Conservation (phyloP, 2,888 invertebrate genomes). For the Crocallis elinguaria region DNA sequence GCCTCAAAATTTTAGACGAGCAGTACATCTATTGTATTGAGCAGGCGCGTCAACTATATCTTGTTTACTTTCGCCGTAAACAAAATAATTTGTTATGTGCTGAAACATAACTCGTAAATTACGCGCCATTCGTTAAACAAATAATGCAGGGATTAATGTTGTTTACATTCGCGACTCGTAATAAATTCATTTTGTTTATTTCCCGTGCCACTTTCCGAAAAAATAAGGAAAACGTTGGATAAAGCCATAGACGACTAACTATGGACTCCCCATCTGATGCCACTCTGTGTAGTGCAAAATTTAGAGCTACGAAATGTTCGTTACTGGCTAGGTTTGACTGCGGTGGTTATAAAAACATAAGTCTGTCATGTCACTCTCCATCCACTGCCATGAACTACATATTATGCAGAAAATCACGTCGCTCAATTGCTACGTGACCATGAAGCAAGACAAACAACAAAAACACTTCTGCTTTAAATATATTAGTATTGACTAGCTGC, state of each 20-base stretch:
- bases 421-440: no score
- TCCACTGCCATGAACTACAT: no score
- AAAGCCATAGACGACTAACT: background rate
- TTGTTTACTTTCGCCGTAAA: background rate
- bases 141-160: conserved; percentile 21
- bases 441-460: no score
- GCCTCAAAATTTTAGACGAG: background rate
- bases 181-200: conserved; percentile 36
- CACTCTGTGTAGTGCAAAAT: no score
- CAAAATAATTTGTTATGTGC: background rate
- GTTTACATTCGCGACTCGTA: conserved; percentile 19
- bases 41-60: background rate
- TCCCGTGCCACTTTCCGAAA: conserved; percentile 18
- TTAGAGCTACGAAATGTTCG: no score
- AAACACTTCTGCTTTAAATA: no score
- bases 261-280: background rate
- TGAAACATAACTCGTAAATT: background rate
- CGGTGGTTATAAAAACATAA: no score
- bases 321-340: no score
- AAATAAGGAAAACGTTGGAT: conserved; percentile 15
- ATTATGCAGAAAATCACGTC: no score
- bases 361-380: no score
- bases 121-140: conserved; percentile 7
- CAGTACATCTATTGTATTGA: background rate
- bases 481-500: no score